These are phyloP conservation scores for Pterocles gutturalis DNA, from an alignment of 2,113 vertebrate species.

Conservation along the genomic window DNA sequence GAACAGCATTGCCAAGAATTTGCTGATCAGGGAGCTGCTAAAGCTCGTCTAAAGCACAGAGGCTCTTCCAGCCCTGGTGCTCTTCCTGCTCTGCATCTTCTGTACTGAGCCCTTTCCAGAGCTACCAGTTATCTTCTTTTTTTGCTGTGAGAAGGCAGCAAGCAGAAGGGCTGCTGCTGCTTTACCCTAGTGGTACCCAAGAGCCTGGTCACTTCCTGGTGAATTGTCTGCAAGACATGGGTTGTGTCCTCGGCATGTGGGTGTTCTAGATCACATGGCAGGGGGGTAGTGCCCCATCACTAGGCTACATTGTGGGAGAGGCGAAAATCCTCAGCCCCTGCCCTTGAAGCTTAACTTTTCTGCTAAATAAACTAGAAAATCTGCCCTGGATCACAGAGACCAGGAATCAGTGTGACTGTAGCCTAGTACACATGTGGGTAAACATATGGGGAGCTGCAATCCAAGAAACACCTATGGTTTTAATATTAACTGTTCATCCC, in stretches of 20 bases:
- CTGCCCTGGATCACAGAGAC: neutral
- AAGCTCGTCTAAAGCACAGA: neutral
- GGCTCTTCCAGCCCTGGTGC: neutral
- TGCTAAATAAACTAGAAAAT: neutral
- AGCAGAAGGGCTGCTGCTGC: neutral
- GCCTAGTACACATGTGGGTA: neutral
- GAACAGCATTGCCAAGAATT: neutral
- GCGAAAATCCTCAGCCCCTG: neutral
- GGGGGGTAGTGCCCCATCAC: neutral
- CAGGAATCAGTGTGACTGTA: neutral
- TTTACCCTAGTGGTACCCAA: neutral
- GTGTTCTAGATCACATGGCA: rapidly evolving
- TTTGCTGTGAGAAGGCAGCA: neutral
- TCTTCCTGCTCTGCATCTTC: neutral
- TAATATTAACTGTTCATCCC: neutral
- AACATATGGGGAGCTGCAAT: neutral
- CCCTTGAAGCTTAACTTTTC: neutral
- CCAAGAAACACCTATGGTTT: neutral
- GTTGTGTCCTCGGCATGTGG: neutral
- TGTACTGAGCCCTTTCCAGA: neutral
- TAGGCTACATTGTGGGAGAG: neutral
- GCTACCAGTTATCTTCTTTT: neutral
- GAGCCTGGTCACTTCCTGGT: neutral
- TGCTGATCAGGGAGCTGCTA: neutral
- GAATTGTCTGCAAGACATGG: rapidly evolving